phyloP scores from a whole-genome alignment of 2,888 invertebrate genomes.

The Ochropacha duplaris region DNA sequence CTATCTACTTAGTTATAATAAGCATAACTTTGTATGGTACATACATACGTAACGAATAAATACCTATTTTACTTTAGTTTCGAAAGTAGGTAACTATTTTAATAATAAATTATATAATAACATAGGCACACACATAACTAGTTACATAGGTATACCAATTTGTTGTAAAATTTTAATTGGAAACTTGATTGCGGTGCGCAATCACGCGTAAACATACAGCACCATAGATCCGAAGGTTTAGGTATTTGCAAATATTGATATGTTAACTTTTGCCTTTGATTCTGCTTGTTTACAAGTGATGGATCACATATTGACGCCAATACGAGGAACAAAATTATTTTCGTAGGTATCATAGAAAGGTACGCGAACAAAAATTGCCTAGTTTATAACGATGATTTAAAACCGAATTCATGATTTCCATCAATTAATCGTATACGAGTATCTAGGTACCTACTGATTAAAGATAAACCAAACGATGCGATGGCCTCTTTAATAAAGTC shows the following conservation, averaged over 20 bases:
- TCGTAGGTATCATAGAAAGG: neutral
- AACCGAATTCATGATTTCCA: neutral
- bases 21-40: neutral
- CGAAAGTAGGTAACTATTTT: too few species aligned
- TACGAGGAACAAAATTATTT: neutral
- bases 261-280: neutral
- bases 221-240: neutral
- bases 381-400: too few species aligned
- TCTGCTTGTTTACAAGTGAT: neutral
- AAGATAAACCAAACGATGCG: neutral
- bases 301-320: neutral
- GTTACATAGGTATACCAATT: too few species aligned
- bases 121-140: neutral
- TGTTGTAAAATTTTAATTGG: slow-evolving; percentile 28
- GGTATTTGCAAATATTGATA: neutral
- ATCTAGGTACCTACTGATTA: neutral
- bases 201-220: slow-evolving; percentile 11
- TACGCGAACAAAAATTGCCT: neutral
- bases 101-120: neutral
- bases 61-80: too few species aligned
- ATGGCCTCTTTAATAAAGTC: neutral
- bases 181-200: slow-evolving; percentile 20
- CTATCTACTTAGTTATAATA: neutral
- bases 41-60: too few species aligned
- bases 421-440: neutral